phyloP scores from a whole-genome alignment of 2,888 invertebrate species.

The Microchrysa polita region DNA sequence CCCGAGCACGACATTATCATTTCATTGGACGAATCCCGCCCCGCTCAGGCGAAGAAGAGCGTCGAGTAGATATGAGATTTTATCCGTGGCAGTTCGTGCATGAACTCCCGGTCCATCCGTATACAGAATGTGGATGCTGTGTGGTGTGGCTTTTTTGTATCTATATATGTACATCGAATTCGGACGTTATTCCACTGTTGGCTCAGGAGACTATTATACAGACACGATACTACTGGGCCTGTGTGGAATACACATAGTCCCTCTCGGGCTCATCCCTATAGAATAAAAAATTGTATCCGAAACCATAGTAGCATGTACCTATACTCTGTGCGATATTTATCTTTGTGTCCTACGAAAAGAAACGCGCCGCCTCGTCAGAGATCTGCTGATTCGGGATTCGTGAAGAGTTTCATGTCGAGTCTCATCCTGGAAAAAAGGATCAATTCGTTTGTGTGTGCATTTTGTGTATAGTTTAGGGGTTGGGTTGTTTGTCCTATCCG shows the following conservation, averaged over 20 bases:
- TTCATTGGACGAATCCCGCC: slow-evolving; percentile 39
- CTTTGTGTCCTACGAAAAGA: slow-evolving; percentile 23
- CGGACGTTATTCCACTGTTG: slow-evolving; percentile 17
- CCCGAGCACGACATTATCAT: slow-evolving; percentile 30
- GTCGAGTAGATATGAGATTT: slow-evolving; percentile 29
- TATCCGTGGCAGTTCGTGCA: slow-evolving; percentile 18
- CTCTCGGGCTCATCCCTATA: slow-evolving; percentile 12
- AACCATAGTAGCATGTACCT: slow-evolving; percentile 3
- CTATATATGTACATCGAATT: slow-evolving; percentile 6
- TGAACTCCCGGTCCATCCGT: slow-evolving; percentile 33
- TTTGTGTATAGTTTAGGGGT: slow-evolving; percentile 16
- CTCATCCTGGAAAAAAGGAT: slow-evolving; percentile 15
- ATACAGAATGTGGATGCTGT: slow-evolving; percentile 20
- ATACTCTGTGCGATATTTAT: slow-evolving; percentile 15
- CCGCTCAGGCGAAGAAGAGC: slow-evolving; percentile 5
- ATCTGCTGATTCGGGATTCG: slow-evolving; percentile 20
- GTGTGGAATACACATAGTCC: slow-evolving; percentile 35
- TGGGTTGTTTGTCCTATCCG: slow-evolving; percentile 26
- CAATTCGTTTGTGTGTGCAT: slow-evolving; percentile 27
- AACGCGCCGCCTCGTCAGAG: slow-evolving; percentile 36
- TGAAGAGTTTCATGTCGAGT: slow-evolving; percentile 17
- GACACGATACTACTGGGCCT: slow-evolving; percentile 22
- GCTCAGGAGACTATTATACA: neutral
- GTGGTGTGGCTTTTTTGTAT: slow-evolving; percentile 22
- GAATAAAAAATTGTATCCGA: slow-evolving; percentile 25